A percentile compares a stretch with the other conserved stretches of the same genome.
Evolutionary conservation across 2,113 vertebrate species (phyloP).

Genomic region (Sterna hirundo): DNA sequence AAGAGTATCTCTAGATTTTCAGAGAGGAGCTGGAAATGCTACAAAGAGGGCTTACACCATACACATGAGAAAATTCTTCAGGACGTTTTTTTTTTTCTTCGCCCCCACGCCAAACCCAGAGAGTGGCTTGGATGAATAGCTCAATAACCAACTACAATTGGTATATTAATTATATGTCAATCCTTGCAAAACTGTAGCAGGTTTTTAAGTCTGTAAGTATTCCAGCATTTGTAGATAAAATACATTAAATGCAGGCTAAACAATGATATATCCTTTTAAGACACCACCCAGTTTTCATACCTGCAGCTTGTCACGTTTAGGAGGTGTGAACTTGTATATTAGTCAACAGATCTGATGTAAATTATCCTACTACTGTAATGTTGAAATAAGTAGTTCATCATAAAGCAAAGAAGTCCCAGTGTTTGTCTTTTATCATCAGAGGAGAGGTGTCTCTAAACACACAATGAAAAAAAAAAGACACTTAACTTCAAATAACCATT

Average conservation of each 20-base stretch:
- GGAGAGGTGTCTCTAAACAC: not conserved
- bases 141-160: not conserved
- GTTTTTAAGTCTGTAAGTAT: not conserved
- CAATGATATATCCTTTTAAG: not conserved
- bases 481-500: not conserved
- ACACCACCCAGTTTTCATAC: not conserved
- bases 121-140: not conserved
- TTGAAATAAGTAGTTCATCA: not conserved
- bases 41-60: not conserved
- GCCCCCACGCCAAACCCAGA: accelerated
- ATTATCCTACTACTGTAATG: not conserved
- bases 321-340: not conserved
- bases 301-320: conserved; percentile 11
- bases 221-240: not conserved
- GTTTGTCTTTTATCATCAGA: not conserved
- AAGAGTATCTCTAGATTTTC: not conserved
- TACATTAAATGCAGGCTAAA: not conserved
- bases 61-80: not conserved
- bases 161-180: not conserved
- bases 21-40: not conserved
- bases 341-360: not conserved
- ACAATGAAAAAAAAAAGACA: not conserved
- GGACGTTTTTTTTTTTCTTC: not conserved
- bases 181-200: not conserved
- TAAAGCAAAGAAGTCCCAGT: not conserved